Evolutionary conservation across 2,888 invertebrate genomes (phyloP).

Genomic region (Dendrolimus houi): DNA sequence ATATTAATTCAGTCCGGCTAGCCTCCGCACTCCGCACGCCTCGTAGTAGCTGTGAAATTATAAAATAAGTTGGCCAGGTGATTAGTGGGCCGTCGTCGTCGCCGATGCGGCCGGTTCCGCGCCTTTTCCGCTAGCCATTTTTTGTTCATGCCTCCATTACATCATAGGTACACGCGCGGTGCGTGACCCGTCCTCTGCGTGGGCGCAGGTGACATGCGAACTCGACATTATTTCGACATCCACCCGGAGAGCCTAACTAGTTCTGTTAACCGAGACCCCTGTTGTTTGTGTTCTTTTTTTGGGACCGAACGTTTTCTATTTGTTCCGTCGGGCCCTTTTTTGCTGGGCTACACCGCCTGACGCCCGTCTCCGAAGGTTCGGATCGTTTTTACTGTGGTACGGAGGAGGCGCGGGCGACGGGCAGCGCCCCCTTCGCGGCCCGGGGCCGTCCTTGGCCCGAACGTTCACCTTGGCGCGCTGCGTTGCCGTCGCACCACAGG

Average conservation of each 20-base stretch:
- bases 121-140: constrained; percentile 58
- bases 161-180: constrained; percentile 48
- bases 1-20: constrained; percentile 26
- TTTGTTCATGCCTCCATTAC: constrained; percentile 53
- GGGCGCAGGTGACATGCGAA: constrained; percentile 68
- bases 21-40: constrained; percentile 12
- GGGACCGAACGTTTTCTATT: constrained; percentile 61
- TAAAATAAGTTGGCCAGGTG: constrained; percentile 33
- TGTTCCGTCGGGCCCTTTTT: constrained; percentile 72
- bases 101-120: constrained; percentile 46
- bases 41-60: constrained; percentile 31
- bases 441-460: constrained; percentile 73
- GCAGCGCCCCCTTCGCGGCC: constrained; percentile 57
- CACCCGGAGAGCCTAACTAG: constrained; percentile 43
- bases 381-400: constrained; percentile 58
- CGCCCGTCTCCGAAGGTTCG: constrained; percentile 61
- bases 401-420: constrained; percentile 30
- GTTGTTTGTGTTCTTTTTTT: constrained; percentile 60
- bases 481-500: constrained; percentile 68
- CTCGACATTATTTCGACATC: constrained; percentile 48
- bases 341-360: constrained; percentile 61
- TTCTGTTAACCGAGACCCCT: constrained; percentile 63
- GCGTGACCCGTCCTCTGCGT: constrained; percentile 53
- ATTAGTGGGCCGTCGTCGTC: constrained; percentile 38
- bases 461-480: constrained; percentile 74